Evolutionary conservation across 2,113 vertebrate genomes (phyloP), one percentile per base, ranked within the genome.

Genomic region (Psilopogon haemacephalus): DNA sequence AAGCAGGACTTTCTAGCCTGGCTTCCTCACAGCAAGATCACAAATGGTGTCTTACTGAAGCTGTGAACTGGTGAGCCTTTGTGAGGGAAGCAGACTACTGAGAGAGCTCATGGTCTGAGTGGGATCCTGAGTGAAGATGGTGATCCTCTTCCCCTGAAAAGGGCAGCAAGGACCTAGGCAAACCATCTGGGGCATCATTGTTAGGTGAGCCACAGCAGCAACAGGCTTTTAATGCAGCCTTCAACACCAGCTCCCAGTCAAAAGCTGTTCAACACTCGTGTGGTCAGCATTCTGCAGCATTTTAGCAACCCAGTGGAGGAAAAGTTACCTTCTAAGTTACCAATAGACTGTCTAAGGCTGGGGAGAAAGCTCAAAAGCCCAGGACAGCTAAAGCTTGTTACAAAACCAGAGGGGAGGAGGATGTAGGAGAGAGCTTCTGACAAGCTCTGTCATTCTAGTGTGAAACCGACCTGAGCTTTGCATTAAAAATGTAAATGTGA

Each of bases 401-500:
- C 14, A 70, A 92, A 95, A 95, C 64, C 56, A 83, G 56, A 62
- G 40, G 4, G 8, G n/a, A n/a, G n/a, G n/a, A n/a, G n/a, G n/a
- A n/a, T n/a, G n/a, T n/a, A n/a, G n/a, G n/a, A n/a, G n/a, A n/a
- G n/a, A n/a, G n/a, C n/a, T n/a, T n/a, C n/a, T n/a, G n/a, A n/a
- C n/a, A n/a, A n/a, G n/a, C n/a, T n/a, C n/a, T n/a, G 76, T 85
- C 87, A 64, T 80, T 94, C 87, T 64, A 83, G 78, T 68, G 78
- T 94, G 79, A 94, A 89, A 87, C 38, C 89, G 94, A 94, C 75
- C 63, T 56, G 69, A 87, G 60, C 89, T 89, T 84, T 94, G 87
- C 78, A 96, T 93, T 85, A 95, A 92, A 94, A 94, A 96, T 94
- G 82, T 91, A 95, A 94, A 94, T 87, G 93, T 94, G 89, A 94